Evolutionary conservation across 1,140 invertebrate genomes (phyloP).

Genomic region (Physella acuta): DNA sequence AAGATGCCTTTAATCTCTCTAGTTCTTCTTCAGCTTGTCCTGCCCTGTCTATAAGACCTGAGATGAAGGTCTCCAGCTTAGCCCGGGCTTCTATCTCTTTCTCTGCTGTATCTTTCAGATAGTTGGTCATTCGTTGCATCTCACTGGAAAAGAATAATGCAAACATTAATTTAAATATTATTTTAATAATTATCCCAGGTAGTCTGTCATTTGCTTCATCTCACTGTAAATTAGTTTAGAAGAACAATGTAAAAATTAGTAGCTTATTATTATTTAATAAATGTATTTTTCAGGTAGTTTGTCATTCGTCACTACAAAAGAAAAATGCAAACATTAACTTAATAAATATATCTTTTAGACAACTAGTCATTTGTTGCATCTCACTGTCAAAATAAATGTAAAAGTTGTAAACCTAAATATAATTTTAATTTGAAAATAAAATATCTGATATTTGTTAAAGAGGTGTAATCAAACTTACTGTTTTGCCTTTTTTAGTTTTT

Average conservation of each 20-base stretch:
- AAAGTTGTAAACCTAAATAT: no score
- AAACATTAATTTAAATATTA: not conserved
- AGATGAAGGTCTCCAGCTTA: constrained; percentile 48
- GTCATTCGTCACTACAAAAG: no score
- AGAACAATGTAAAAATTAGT: not conserved
- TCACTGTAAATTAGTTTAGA: no score
- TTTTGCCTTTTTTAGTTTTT: constrained; percentile 26
- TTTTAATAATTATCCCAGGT: not conserved
- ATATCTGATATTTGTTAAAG: no score
- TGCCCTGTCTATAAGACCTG: constrained; percentile 45
- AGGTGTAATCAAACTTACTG: constrained; percentile 23
- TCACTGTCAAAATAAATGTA: no score
- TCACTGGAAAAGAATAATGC: constrained; percentile 37
- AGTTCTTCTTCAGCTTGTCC: constrained; percentile 46
- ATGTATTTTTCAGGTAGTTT: no score
- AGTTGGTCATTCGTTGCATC: constrained; percentile 39
- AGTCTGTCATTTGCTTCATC: no score
- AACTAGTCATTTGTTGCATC: no score
- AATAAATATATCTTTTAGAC: no score
- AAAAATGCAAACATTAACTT: no score
- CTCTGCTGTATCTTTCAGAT: constrained; percentile 41
- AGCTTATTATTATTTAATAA: no score
- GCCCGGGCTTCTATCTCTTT: constrained; percentile 44
- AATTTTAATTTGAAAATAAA: no score
- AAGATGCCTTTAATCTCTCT: constrained; percentile 30